phyloP scores from a whole-genome alignment of 2,888 invertebrate genomes.

The Aspidiotus destructor region DNA sequence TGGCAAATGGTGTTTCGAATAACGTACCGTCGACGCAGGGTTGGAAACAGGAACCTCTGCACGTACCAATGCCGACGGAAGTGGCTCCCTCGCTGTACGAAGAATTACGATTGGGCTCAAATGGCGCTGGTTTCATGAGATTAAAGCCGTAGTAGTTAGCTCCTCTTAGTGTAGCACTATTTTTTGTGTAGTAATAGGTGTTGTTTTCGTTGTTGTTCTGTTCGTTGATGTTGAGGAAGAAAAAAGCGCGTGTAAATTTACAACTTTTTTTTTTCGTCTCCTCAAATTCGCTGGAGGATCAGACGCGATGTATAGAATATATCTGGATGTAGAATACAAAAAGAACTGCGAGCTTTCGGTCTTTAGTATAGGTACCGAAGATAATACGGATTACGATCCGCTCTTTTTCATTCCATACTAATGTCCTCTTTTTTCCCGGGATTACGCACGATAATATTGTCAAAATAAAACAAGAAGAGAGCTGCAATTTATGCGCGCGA shows the following conservation, averaged over 20 bases:
- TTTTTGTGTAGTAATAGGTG: background rate
- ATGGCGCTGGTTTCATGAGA: conserved; percentile 71
- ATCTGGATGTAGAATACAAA: no score
- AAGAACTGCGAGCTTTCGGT: no score
- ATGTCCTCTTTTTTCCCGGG: no score
- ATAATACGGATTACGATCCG: no score
- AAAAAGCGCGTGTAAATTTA: background rate
- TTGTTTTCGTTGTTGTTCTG: background rate
- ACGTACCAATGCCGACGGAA: conserved; percentile 50
- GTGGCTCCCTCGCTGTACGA: conserved; percentile 70
- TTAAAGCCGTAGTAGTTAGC: conserved; percentile 51
- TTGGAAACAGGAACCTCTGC: conserved; percentile 60
- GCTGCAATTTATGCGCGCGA: no score
- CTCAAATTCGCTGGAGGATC: background rate
- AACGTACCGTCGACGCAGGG: conserved; percentile 42
- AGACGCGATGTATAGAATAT: no score
- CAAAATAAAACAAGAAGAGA: no score
- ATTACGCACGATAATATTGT: no score
- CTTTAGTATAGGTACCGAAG: no score
- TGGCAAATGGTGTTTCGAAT: conserved; percentile 21
- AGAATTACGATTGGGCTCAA: conserved; percentile 68
- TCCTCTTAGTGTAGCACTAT: background rate
- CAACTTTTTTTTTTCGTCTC: background rate
- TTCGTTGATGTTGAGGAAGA: no score
- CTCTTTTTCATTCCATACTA: no score